These are phyloP conservation scores for Limanda limanda DNA, from an alignment of 2,113 vertebrate species.

Conservation along the genomic window DNA sequence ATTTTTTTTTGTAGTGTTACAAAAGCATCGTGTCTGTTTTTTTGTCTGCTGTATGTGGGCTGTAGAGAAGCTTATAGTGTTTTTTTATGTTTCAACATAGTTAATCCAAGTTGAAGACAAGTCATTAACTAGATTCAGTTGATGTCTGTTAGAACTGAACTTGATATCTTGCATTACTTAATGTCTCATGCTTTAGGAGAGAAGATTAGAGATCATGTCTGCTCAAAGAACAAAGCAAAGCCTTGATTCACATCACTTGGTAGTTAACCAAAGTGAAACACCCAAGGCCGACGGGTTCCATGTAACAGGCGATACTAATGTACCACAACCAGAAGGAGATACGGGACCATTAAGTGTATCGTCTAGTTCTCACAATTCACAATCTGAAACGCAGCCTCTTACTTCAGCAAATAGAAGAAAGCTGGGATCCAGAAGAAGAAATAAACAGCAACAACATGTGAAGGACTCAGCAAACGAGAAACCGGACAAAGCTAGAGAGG, in stretches of 20 bases:
- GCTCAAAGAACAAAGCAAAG: constrained; percentile 73
- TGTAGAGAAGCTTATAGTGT: neutral
- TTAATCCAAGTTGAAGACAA: neutral
- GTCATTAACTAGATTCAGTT: neutral
- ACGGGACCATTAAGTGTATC: neutral
- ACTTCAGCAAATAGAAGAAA: constrained; percentile 50
- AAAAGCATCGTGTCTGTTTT: no score
- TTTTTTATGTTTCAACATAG: neutral
- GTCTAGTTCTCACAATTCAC: neutral
- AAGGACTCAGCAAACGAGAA: constrained; percentile 9
- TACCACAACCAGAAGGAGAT: constrained; percentile 12
- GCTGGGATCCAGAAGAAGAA: constrained; percentile 55
- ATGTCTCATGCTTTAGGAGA: constrained; percentile 60
- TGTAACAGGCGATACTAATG: neutral
- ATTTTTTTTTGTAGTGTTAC: neutral
- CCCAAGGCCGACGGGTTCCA: constrained; percentile 18
- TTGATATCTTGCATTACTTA: constrained; percentile 3
- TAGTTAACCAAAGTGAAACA: constrained; percentile 25
- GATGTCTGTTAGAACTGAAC: neutral
- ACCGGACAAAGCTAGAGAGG: constrained; percentile 21
- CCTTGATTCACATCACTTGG: constrained; percentile 78
- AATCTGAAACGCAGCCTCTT: constrained; percentile 6
- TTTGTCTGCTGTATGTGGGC: neutral
- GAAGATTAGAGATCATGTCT: constrained; percentile 75
- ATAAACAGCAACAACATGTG: constrained; percentile 21